These are phyloP conservation scores for Porites lutea DNA, from an alignment of 64 coral and sea anemone species.

Conservation along the genomic window DNA sequence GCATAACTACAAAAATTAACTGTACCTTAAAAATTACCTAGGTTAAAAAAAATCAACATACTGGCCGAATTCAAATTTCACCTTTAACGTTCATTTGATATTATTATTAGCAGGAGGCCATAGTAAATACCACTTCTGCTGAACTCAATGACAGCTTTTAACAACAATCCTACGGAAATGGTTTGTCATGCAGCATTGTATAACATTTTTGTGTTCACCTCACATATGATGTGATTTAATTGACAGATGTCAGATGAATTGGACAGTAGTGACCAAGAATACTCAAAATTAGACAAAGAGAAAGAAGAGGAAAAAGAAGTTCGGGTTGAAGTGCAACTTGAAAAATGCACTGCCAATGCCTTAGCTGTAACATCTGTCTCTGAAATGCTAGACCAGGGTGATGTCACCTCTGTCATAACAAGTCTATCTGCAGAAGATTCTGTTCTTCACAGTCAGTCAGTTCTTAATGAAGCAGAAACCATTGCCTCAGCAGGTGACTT, in stretches of 20 bases:
- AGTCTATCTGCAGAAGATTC: conserved; percentile 22
- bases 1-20: no score
- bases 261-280: background rate
- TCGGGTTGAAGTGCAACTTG: background rate
- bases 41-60: no score
- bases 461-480: conserved; percentile 72
- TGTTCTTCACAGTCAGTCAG: conserved; percentile 65
- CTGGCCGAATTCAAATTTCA: no score
- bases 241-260: conserved; percentile 45
- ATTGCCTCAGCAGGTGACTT: conserved; percentile 77
- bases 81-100: no score
- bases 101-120: no score
- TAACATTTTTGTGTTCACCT: background rate
- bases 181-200: no score
- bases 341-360: background rate
- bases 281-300: background rate
- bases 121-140: no score
- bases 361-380: conserved; percentile 17
- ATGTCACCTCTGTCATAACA: conserved; percentile 42
- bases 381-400: conserved; percentile 44
- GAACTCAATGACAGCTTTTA: no score
- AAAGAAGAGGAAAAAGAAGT: conserved; percentile 1
- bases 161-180: no score
- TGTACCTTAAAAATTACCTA: no score
- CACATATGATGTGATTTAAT: background rate